Base-by-base conservation (phyloP, 2,113 vertebrate species). In the Cyprinodon variegatus region DNA sequence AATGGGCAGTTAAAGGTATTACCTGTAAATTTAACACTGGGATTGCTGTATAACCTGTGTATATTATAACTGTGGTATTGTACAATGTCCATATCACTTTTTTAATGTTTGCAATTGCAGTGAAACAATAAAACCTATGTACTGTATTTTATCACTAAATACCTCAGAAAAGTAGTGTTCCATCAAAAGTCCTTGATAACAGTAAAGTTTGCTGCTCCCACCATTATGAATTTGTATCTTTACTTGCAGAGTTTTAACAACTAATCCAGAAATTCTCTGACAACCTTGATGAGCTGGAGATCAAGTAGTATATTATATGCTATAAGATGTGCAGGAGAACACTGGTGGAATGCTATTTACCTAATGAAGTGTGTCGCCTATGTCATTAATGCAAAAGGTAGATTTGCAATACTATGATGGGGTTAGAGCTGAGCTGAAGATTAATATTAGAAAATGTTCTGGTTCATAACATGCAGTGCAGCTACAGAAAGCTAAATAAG, bases 401-500 rank as follows among this genome's bases (percentile, higher is more conserved):
- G 59, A 60, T 10, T 29, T 29, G 29, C 29, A 29, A 29, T 29
- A 29, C 59, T 60, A 36, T 38, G 72, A 65, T 60, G 43, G 70
- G 1, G 43, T 60, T 43, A 37, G 0, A 0, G 45, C 48, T 73
- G 70, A 83, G 11, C 72, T 73, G 63, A 79, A 73, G 46, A 61
- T 45, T 60, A 36, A 6, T n/a, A 57, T 57, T 14, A 74, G 48
- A 29, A 43, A 38, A 66, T 79, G 40, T 72, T 77, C 68, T 79
- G 61, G 36, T 69, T 74, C 12, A 17, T 61, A 68, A 69, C 41
- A 39, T 17, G 37, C 15, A 61, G 66, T 41, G 3, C 50, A 17
- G 11, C 62, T 50, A 57, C 61, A 68, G 61, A 45, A 80, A 69
- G 43, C 13, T 37, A 37, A 78, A 80, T 69, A 57, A 63, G 59